Evolutionary conservation across 2,888 invertebrate species (phyloP).

Genomic region (Xanthorhoe spadicearia): DNA sequence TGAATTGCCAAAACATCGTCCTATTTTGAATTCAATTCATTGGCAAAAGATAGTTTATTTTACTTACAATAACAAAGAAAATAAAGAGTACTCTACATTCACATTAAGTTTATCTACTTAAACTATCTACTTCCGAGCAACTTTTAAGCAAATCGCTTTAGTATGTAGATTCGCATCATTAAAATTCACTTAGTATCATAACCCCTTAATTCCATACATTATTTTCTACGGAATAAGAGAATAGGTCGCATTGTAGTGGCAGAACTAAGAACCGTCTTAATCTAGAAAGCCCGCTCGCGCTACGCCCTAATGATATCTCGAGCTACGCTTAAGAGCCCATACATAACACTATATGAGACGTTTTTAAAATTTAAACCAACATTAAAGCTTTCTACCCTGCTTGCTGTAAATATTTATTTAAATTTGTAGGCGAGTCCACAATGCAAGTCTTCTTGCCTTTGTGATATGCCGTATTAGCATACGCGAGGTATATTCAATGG

Average conservation of each 20-base stretch:
- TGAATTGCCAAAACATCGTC: too few species aligned
- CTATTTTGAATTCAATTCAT: too few species aligned
- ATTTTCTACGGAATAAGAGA: constrained; percentile 49
- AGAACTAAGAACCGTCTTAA: constrained; percentile 73
- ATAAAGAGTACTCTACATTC: background rate
- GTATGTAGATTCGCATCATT: constrained; percentile 37
- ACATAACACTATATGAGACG: constrained; percentile 82
- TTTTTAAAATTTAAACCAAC: constrained; percentile 84
- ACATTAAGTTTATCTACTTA: background rate
- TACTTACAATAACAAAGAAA: background rate
- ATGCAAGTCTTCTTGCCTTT: constrained; percentile 67
- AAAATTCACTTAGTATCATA: constrained; percentile 43
- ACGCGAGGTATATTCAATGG: constrained; percentile 77
- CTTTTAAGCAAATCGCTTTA: constrained; percentile 7
- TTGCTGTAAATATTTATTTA: constrained; percentile 82
- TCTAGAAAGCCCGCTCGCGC: constrained; percentile 69
- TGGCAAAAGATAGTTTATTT: too few species aligned
- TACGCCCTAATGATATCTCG: constrained; percentile 81
- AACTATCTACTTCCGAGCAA: background rate
- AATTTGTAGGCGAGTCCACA: constrained; percentile 78
- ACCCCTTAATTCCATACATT: constrained; percentile 25
- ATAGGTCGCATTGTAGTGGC: constrained; percentile 62
- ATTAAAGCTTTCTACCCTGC: constrained; percentile 79
- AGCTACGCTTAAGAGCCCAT: constrained; percentile 81
- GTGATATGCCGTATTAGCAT: constrained; percentile 76